Percentiles rank a stretch among this genome's conserved stretches.
These are phyloP conservation scores for Mesaphorura yosii DNA, from an alignment of 1,140 invertebrate genomes.

Conservation along the genomic window DNA sequence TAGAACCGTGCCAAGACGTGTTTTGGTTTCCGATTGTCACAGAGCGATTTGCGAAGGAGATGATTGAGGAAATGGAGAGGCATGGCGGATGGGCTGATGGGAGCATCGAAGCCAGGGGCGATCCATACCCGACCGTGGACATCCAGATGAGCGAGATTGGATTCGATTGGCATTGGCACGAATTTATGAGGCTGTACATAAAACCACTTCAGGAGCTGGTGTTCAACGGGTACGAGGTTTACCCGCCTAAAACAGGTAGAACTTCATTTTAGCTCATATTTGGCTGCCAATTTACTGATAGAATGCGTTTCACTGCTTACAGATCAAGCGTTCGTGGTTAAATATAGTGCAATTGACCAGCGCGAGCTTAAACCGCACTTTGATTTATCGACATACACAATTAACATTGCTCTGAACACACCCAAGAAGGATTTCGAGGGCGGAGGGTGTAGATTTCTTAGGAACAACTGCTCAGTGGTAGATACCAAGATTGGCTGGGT, in stretches of 20 bases:
- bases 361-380: constrained; percentile 87
- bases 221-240: constrained; percentile 50
- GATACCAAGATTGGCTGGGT: constrained; percentile 81
- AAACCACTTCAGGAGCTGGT: constrained; percentile 52
- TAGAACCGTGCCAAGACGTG: constrained; percentile 82
- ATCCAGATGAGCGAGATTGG: constrained; percentile 98
- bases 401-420: constrained; percentile 89
- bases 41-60: constrained; percentile 64
- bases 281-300: too few species aligned
- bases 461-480: constrained; percentile 90
- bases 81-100: constrained; percentile 90
- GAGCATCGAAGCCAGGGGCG: constrained; percentile 55
- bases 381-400: constrained; percentile 96
- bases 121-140: constrained; percentile 66
- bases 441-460: constrained; percentile 68
- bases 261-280: too few species aligned
- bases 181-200: constrained; percentile 69
- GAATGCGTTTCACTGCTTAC: neutral
- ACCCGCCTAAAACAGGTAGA: too few species aligned
- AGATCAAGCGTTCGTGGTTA: constrained; percentile 78
- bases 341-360: constrained; percentile 92
- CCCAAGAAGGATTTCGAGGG: constrained; percentile 54
- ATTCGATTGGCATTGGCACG: constrained; percentile 75
- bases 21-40: constrained; percentile 93
- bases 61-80: constrained; percentile 82